These are phyloP conservation scores for Poecilia wingei DNA, from an alignment of 2,797 vertebrate species.

Conservation along the genomic window DNA sequence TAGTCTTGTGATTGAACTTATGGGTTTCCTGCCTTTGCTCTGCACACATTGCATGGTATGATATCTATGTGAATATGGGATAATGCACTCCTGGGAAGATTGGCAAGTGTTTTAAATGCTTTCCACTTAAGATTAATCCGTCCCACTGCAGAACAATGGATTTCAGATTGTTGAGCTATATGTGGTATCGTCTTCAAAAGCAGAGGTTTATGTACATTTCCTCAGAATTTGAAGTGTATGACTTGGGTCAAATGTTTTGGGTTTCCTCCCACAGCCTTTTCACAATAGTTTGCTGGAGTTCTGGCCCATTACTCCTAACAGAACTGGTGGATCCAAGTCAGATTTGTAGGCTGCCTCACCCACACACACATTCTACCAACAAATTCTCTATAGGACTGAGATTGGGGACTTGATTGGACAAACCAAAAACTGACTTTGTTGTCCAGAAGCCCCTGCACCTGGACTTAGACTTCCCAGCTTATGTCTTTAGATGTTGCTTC, in stretches of 20 bases:
- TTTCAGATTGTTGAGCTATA: too few species aligned
- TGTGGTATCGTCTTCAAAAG: not conserved
- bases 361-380: not conserved
- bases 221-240: not conserved
- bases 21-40: too few species aligned
- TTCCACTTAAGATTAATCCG: not conserved
- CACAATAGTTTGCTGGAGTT: not conserved
- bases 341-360: too few species aligned
- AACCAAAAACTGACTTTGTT: too few species aligned
- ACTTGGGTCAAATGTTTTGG: not conserved
- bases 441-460: not conserved
- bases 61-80: too few species aligned
- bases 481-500: not conserved
- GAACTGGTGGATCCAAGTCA: not conserved
- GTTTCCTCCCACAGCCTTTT: too few species aligned
- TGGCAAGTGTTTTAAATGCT: too few species aligned
- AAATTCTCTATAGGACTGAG: not conserved
- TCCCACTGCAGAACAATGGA: too few species aligned
- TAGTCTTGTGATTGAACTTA: too few species aligned
- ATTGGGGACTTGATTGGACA: not conserved
- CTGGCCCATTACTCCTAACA: not conserved
- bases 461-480: not conserved
- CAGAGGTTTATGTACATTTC: not conserved
- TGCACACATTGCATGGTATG: too few species aligned
- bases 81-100: too few species aligned